Evolutionary conservation across 2,888 invertebrate genomes (phyloP).

Genomic region (Darwinula stevensoni): DNA sequence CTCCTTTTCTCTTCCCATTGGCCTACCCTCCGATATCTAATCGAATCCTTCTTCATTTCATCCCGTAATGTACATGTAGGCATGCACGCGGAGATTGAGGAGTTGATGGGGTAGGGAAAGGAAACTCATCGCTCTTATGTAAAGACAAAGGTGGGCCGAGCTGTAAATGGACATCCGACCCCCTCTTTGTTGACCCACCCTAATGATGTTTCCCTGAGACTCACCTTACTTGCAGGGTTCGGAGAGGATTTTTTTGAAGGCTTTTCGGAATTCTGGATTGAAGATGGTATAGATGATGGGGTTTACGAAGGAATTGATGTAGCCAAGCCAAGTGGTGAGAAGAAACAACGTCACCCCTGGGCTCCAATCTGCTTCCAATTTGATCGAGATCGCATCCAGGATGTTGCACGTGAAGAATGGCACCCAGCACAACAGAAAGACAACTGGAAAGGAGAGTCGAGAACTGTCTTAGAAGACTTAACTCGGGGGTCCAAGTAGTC

Average conservation of each 20-base stretch:
- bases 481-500: neutral
- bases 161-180: no score
- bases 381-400: conserved; percentile 81
- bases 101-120: no score
- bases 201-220: no score
- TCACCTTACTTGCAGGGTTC: conserved; percentile 5
- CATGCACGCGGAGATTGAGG: no score
- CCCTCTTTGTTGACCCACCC: no score
- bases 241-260: conserved; percentile 65
- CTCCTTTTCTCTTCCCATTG: no score
- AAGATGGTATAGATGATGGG: conserved; percentile 83
- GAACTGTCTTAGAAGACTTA: neutral
- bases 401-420: conserved; percentile 98
- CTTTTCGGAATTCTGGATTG: conserved; percentile 91
- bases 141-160: no score
- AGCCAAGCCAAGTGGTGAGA: conserved; percentile 88
- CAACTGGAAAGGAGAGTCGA: conserved; percentile 34
- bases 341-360: conserved; percentile 70
- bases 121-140: no score
- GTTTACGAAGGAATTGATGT: conserved; percentile 58
- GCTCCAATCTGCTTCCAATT: conserved; percentile 32
- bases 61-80: no score
- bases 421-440: conserved; percentile 93
- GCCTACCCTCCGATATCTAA: no score
- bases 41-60: no score